A percentile compares a stretch with the other conserved stretches of the same genome.
phyloP scores from a whole-genome alignment of 2,888 invertebrate genomes.

The Spilarctia lutea region DNA sequence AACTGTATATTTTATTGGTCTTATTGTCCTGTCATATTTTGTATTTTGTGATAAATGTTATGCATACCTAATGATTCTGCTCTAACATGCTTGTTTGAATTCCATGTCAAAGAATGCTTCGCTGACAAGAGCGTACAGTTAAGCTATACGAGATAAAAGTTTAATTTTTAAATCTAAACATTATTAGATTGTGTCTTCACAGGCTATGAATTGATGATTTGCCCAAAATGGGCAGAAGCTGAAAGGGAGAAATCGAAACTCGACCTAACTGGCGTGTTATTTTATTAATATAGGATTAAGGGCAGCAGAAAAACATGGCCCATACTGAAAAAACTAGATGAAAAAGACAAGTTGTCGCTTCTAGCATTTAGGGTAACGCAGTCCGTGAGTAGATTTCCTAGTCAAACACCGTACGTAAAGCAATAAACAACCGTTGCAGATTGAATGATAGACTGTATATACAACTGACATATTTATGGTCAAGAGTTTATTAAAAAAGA shows the following conservation, averaged over 20 bases:
- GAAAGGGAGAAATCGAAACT: no score
- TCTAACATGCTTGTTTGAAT: neutral
- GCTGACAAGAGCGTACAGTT: neutral
- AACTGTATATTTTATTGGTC: slow-evolving; percentile 60
- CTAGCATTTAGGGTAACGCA: neutral
- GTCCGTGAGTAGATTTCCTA: neutral
- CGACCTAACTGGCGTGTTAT: no score
- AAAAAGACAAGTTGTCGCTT: no score
- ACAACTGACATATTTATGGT: neutral
- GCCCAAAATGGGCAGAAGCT: no score
- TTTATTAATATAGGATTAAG: no score
- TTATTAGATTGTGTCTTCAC: neutral
- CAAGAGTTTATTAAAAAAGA: neutral
- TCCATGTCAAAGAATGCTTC: neutral
- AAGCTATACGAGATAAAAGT: neutral
- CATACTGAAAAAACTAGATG: no score
- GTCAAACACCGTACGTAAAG: neutral
- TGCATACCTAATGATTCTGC: neutral
- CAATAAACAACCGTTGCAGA: neutral
- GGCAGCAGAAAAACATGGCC: no score
- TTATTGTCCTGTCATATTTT: slow-evolving; percentile 62
- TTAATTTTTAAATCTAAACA: no score
- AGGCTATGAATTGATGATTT: no score
- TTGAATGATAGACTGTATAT: neutral
- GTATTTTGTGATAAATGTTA: slow-evolving; percentile 50